phyloP scores from a whole-genome alignment of 2,888 invertebrate species.

The Cheilosia variabilis region DNA sequence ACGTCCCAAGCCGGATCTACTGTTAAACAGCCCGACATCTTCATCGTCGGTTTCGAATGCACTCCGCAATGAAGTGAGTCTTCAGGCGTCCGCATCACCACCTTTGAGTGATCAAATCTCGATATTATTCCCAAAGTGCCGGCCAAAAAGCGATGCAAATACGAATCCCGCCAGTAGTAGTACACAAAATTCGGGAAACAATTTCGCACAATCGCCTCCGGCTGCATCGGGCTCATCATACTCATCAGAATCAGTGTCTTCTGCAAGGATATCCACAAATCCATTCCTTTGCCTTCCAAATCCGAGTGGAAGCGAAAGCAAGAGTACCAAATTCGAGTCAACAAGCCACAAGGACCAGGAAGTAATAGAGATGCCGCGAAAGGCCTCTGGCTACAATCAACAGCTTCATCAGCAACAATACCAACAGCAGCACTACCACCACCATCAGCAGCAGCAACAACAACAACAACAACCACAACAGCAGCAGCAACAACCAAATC shows the following conservation, averaged over 20 bases:
- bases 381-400: conserved; percentile 75
- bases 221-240: conserved; percentile 82
- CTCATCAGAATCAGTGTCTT: conserved; percentile 83
- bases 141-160: conserved; percentile 87
- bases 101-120: conserved; percentile 90
- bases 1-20: conserved; percentile 56
- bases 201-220: conserved; percentile 82
- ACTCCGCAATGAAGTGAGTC: conserved; percentile 76
- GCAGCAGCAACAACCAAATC: conserved; percentile 25
- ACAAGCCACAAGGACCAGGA: conserved; percentile 55
- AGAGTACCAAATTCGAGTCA: conserved; percentile 55
- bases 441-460: conserved; percentile 73
- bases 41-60: conserved; percentile 58
- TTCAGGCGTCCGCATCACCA: conserved; percentile 84
- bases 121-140: conserved; percentile 94
- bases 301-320: conserved; percentile 54
- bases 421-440: conserved; percentile 69
- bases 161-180: conserved; percentile 81
- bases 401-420: conserved; percentile 74
- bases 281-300: conserved; percentile 81
- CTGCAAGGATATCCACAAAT: conserved; percentile 83
- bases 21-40: conserved; percentile 64
- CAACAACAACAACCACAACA: conserved; percentile 73
- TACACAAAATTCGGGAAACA: conserved; percentile 79
- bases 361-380: conserved; percentile 81